These are phyloP conservation scores for Lanistes nyassanus DNA, from an alignment of 1,140 invertebrate genomes.

Conservation along the genomic window DNA sequence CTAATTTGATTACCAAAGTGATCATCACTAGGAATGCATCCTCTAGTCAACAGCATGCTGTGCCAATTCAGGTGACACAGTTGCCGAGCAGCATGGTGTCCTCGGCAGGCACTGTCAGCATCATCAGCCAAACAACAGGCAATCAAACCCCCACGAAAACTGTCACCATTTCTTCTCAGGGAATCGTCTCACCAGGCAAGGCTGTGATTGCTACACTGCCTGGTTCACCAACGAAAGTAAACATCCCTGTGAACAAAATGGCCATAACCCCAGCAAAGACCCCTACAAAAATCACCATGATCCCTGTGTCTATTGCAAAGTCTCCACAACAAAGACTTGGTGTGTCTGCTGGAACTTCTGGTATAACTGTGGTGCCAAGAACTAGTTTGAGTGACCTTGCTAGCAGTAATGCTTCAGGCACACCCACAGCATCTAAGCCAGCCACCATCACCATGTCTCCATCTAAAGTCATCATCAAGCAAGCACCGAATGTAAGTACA, in stretches of 20 bases:
- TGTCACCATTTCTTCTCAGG: constrained; percentile 74
- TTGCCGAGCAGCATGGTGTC: constrained; percentile 20
- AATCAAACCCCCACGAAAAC: constrained; percentile 72
- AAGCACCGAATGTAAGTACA: constrained; percentile 53
- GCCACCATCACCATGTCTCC: constrained; percentile 71
- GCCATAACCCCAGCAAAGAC: constrained; percentile 63
- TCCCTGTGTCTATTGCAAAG: constrained; percentile 60
- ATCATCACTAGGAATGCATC: constrained; percentile 70
- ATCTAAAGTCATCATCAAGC: constrained; percentile 65
- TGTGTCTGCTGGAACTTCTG: constrained; percentile 37
- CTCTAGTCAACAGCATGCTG: constrained; percentile 56
- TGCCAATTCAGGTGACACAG: constrained; percentile 49
- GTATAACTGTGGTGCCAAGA: constrained; percentile 38
- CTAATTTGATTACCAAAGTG: constrained; percentile 70
- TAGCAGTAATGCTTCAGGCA: constrained; percentile 27
- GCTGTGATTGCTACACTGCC: constrained; percentile 43
- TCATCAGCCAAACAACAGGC: neutral
- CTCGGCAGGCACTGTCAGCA: constrained; percentile 7
- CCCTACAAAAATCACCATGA: constrained; percentile 65
- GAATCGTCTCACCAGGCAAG: constrained; percentile 56
- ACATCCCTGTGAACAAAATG: constrained; percentile 56
- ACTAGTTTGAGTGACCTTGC: constrained; percentile 34
- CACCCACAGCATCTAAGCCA: constrained; percentile 28
- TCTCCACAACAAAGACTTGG: constrained; percentile 64
- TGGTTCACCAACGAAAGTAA: constrained; percentile 58